Base-by-base conservation (phyloP, 2,113 vertebrate species). In the Xiphophorus hellerii region DNA sequence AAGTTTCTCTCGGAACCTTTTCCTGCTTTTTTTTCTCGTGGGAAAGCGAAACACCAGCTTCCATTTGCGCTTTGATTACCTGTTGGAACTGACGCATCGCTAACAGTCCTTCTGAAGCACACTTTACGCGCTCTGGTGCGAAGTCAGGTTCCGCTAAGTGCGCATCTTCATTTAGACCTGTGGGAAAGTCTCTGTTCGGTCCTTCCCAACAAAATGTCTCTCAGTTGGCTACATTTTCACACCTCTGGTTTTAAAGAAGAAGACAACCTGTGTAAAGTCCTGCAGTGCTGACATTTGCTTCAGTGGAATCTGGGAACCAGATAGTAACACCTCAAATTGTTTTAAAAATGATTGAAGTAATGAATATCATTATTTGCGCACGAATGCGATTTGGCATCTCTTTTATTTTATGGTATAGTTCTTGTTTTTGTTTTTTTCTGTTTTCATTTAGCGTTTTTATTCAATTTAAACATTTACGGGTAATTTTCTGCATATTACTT, bases 1-100 rank as follows among this genome's bases (percentile, higher is more conserved):
- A 27, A 31, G 69, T 1, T 48, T 5, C 44, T 20, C 44, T 15
- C 44, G 48, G 68, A 63, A 66, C 51, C 0, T 30, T 2, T 25
- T 1, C 44, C 60, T 28, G 20, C 25, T 20, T 0, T 13, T 28
- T 71, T 68, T 90, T 79, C 78, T 48, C 73, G 27, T 69, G 80
- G 85, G 87, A 82, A 87, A 73, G 22, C 0, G 20, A 35, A 5
- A 14, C 27, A 0, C 6, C 71, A 31, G 37, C 27, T 4, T 0
- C 13, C 35, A 73, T 84, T 83, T 81, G 58, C 72, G 0, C 2
- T 5, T 84, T 84, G 74, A 85, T 5, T 58, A 78, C 65, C 73
- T 90, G 74, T 85, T 44, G 66, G 65, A 82, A 58, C 25, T 71
- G 25, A 62, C 11, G 22, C n/a, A 27, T 22, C 62, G n/a, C 78